Evolutionary conservation across 1,140 invertebrate genomes (phyloP).

Genomic region (Cheumatopsyche charites): DNA sequence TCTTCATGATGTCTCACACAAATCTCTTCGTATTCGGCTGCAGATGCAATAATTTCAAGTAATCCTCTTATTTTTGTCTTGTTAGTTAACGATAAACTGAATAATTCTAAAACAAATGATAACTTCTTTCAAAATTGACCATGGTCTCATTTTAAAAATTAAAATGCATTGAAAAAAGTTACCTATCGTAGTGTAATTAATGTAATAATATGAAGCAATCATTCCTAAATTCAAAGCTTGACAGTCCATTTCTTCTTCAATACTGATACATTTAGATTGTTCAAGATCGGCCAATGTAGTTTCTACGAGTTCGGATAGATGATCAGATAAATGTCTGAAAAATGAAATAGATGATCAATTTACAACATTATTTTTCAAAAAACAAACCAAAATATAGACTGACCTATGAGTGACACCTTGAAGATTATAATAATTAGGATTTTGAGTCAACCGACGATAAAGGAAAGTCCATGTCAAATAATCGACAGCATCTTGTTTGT

Average conservation of each 20-base stretch:
- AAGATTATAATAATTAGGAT: slow-evolving; percentile 99
- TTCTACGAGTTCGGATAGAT: slow-evolving; percentile 97
- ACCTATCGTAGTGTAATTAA: slow-evolving; percentile 99
- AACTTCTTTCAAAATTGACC: neutral
- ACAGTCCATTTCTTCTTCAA: slow-evolving; percentile 98
- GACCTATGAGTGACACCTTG: slow-evolving; percentile 92
- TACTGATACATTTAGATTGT: slow-evolving; percentile 96
- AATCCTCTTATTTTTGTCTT: slow-evolving; percentile 98
- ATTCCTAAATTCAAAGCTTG: slow-evolving; percentile 97
- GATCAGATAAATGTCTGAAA: slow-evolving; percentile 90
- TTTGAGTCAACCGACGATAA: slow-evolving; percentile 95
- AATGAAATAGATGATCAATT: slow-evolving; percentile 5
- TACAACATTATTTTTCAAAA: slow-evolving; percentile 4
- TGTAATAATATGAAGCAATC: slow-evolving; percentile 99
- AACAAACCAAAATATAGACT: neutral
- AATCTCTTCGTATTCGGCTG: slow-evolving; percentile 95
- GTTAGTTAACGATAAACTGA: slow-evolving; percentile 93
- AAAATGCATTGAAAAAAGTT: slow-evolving; percentile 47
- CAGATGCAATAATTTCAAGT: slow-evolving; percentile 97
- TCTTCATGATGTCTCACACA: slow-evolving; percentile 96
- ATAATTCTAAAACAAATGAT: slow-evolving; percentile 76
- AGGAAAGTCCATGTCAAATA: slow-evolving; percentile 99
- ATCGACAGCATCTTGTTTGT: slow-evolving; percentile 99
- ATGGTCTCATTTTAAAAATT: neutral
- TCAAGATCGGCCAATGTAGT: slow-evolving; percentile 94